A percentile compares a stretch with the other conserved stretches of the same genome.
phyloP scores from a whole-genome alignment of 2,113 vertebrate genomes.

The Rhinoderma darwinii region DNA sequence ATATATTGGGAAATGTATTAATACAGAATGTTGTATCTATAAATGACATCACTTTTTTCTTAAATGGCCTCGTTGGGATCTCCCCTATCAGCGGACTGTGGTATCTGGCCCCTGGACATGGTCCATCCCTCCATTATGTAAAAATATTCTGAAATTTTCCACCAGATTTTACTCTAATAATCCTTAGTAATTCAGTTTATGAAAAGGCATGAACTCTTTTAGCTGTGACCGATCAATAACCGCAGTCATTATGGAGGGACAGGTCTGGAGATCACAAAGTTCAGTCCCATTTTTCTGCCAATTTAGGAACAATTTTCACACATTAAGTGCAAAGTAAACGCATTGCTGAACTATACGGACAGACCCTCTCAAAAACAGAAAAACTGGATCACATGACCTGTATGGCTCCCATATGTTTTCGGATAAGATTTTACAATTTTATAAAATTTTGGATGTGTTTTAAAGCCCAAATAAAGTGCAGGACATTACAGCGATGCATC shows the following conservation, averaged over 20 bases:
- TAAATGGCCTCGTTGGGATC: neutral
- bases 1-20: neutral
- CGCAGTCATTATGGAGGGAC: neutral
- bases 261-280: neutral
- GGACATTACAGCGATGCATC: too few species aligned
- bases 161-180: neutral
- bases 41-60: neutral
- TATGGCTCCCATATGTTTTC: too few species aligned
- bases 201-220: neutral
- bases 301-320: constrained; percentile 6
- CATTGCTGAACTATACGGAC: neutral
- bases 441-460: too few species aligned
- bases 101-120: neutral
- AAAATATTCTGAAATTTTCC: neutral
- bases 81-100: neutral
- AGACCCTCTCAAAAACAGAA: neutral
- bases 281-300: neutral
- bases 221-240: neutral
- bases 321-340: neutral
- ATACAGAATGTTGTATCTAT: neutral
- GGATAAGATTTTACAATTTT: too few species aligned
- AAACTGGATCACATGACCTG: neutral
- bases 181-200: neutral
- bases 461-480: too few species aligned
- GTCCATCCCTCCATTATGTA: neutral